Evolutionary conservation across 2,113 vertebrate genomes (phyloP).

Genomic region (Macaca nemestrina): DNA sequence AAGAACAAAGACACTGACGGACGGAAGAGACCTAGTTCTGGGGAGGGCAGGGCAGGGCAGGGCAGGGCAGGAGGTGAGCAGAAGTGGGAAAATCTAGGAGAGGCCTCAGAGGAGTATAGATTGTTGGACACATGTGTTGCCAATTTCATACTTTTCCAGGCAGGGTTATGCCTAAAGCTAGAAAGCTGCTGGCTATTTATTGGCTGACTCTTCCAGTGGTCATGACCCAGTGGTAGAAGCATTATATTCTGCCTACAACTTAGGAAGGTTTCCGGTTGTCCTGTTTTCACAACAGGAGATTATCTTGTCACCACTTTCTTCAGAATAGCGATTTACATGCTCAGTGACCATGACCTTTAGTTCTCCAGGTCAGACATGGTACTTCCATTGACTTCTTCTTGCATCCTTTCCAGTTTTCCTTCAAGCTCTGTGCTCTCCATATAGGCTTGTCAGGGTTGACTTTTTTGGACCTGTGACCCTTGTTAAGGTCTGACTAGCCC

Average conservation of each 20-base stretch:
- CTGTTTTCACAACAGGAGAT: background rate
- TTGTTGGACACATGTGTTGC: background rate
- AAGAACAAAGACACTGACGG: background rate
- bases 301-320: background rate
- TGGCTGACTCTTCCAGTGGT: background rate
- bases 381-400: background rate
- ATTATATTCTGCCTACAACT: background rate
- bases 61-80: background rate
- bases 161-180: background rate
- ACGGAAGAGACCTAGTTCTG: background rate
- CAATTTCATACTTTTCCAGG: background rate
- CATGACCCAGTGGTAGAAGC: background rate
- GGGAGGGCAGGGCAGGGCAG: background rate
- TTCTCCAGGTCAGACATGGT: background rate
- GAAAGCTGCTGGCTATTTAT: background rate
- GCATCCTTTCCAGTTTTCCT: background rate
- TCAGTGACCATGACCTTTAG: background rate
- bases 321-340: background rate
- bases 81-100: background rate
- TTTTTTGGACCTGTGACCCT: background rate
- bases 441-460: background rate
- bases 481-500: background rate
- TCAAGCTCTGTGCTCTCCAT: background rate
- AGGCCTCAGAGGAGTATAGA: background rate
- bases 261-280: background rate